A percentile compares a stretch with the other conserved stretches of the same genome.
These are phyloP conservation scores for Sycophila sp. DNA, from an alignment of 1,140 invertebrate genomes.

Conservation along the genomic window DNA sequence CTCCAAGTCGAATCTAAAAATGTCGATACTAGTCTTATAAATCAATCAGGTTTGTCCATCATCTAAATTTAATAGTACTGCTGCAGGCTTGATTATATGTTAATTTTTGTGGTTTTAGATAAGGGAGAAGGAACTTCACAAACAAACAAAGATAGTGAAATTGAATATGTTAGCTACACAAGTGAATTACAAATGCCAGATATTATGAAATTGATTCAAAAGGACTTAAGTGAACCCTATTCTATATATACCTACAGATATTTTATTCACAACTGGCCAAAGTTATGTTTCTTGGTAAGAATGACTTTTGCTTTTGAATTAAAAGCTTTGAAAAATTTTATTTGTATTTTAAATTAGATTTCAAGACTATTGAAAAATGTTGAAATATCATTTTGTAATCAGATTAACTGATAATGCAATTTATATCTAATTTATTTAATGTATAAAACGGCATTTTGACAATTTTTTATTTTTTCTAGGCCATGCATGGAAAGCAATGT, in stretches of 20 bases:
- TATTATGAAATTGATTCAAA: constrained; percentile 98
- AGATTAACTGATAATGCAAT: too few relatives aligned
- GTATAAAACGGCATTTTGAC: too few relatives aligned
- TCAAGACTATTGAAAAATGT: too few relatives aligned
- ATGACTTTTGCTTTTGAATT: too few relatives aligned
- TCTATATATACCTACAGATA: constrained; percentile 99
- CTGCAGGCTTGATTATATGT: neutral
- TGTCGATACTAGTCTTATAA: constrained; percentile 61
- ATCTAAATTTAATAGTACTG: neutral
- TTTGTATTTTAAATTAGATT: neutral
- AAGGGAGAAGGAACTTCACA: constrained; percentile 48
- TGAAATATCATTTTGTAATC: too few relatives aligned
- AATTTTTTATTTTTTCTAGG: too few relatives aligned
- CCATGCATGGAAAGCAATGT: constrained; percentile 85
- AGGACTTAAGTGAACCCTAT: constrained; percentile 99
- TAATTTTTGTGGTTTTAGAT: constrained; percentile 44
- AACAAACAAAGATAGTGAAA: constrained; percentile 54
- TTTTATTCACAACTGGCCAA: constrained; percentile 99
- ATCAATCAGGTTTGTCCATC: constrained; percentile 52
- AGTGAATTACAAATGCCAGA: constrained; percentile 93
- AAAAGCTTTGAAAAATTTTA: neutral
- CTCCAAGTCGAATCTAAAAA: constrained; percentile 42
- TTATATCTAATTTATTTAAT: too few relatives aligned
- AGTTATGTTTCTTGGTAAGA: constrained; percentile 95
- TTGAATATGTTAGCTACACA: constrained; percentile 79